These are phyloP conservation scores for Scartelaos histophorus DNA, from an alignment of 2,113 vertebrate species.

Conservation along the genomic window DNA sequence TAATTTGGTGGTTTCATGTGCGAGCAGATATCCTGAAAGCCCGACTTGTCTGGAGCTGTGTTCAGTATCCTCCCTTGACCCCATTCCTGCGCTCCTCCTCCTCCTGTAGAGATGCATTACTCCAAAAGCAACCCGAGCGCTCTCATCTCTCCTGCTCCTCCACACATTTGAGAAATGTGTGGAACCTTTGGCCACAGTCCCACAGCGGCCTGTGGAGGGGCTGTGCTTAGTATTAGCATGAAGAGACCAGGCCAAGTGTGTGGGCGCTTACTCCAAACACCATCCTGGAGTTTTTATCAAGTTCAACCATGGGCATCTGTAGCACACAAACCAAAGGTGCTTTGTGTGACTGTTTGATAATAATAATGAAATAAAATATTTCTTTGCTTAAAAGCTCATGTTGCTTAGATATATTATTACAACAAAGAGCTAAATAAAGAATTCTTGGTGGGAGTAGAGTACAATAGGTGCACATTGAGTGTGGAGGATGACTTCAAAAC, in stretches of 20 bases:
- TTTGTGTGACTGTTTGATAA: conserved; percentile 50
- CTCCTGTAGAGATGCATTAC: conserved; percentile 56
- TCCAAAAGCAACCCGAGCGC: conserved; percentile 43
- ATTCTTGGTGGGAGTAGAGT: conserved; percentile 11
- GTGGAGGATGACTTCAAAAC: background rate
- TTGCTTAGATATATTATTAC: conserved; percentile 12
- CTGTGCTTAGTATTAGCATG: conserved; percentile 35
- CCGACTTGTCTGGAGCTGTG: conserved; percentile 65
- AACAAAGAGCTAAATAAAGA: conserved; percentile 17
- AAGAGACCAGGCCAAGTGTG: conserved; percentile 50
- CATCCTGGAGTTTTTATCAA: conserved; percentile 37
- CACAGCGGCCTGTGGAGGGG: conserved; percentile 47
- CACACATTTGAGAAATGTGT: conserved; percentile 40
- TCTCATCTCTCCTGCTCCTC: conserved; percentile 44
- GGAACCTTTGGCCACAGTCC: conserved; percentile 45
- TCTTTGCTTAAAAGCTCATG: conserved; percentile 37
- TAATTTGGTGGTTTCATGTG: conserved; percentile 75
- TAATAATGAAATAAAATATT: conserved; percentile 22
- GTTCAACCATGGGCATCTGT: conserved; percentile 40
- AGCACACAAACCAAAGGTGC: conserved; percentile 47
- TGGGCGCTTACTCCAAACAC: conserved; percentile 58
- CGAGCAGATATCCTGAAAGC: conserved; percentile 74
- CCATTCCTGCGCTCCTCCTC: conserved; percentile 56
- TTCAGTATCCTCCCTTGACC: conserved; percentile 70
- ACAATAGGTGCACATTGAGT: conserved; percentile 6